Percentiles rank a stretch among this genome's conserved stretches.
Evolutionary conservation across 2,888 invertebrate genomes (phyloP).

Genomic region (Myopa testacea): DNA sequence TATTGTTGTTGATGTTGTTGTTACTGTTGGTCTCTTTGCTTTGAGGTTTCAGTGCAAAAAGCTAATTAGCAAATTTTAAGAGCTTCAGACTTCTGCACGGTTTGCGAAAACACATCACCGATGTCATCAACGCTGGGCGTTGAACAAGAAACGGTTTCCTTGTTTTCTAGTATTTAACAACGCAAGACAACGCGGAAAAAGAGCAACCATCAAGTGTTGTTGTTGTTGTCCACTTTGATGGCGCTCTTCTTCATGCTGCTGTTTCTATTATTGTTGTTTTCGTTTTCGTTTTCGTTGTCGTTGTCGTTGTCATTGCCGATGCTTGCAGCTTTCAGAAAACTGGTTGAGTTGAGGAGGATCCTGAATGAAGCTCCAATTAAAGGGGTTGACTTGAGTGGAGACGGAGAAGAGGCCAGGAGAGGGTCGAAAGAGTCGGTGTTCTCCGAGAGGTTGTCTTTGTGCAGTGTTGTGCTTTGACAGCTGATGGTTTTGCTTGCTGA

Average conservation of each 20-base stretch:
- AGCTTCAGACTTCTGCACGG: background rate
- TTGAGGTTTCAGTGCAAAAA: constrained; percentile 11
- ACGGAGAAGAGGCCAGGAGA: background rate
- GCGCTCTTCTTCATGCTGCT: background rate
- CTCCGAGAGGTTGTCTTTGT: too few species aligned
- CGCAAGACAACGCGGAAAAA: too few species aligned
- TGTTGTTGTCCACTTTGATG: constrained; percentile 5
- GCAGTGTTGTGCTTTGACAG: too few species aligned
- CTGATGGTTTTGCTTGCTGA: too few species aligned
- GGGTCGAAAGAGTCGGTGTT: background rate
- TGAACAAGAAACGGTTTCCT: too few species aligned
- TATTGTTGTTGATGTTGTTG: background rate
- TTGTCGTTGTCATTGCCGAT: background rate
- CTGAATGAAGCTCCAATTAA: background rate
- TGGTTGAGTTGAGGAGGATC: too few species aligned
- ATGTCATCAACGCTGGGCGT: too few species aligned
- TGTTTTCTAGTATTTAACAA: too few species aligned
- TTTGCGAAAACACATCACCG: too few species aligned
- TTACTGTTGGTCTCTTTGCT: background rate
- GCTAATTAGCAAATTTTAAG: background rate
- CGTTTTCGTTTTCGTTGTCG: background rate
- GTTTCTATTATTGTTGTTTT: background rate
- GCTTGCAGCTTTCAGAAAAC: background rate
- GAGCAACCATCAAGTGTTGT: background rate
- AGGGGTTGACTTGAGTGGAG: background rate